Conservation (phyloP, 2,797 vertebrate genomes). For the Todus mexicanus region DNA sequence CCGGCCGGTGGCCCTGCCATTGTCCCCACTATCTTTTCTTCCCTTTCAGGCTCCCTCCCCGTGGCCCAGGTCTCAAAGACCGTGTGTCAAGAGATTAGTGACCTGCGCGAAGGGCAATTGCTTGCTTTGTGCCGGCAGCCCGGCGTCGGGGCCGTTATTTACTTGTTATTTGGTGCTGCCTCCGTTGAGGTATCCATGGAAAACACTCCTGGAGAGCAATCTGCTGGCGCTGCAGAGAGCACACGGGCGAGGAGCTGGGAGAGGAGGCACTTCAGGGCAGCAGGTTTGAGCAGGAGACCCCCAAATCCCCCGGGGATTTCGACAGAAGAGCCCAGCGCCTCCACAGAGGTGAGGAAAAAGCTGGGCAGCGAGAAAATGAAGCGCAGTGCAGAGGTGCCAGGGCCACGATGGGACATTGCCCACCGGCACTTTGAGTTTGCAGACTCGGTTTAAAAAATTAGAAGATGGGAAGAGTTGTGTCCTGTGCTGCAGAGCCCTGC, state of each 20-base stretch:
- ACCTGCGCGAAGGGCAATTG: slow-evolving; percentile 13
- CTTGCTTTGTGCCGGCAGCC: slow-evolving; percentile 31
- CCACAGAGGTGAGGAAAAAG: background rate
- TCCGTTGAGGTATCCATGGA: background rate
- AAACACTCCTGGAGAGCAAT: background rate
- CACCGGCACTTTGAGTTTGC: background rate
- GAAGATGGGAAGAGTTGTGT: background rate
- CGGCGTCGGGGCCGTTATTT: background rate
- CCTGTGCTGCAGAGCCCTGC: background rate
- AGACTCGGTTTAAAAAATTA: background rate
- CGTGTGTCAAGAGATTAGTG: slow-evolving; percentile 52
- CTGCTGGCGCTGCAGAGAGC: background rate
- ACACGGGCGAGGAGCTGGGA: fast-evolving
- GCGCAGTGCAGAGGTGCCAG: background rate
- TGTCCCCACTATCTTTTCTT: slow-evolving; percentile 37
- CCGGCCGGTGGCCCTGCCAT: background rate
- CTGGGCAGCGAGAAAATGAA: background rate
- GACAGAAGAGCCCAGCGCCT: background rate
- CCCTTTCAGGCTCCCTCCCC: slow-evolving; percentile 17
- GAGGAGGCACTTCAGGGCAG: background rate
- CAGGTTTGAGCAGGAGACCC: background rate
- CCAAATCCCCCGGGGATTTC: fast-evolving
- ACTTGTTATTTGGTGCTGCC: slow-evolving; percentile 19
- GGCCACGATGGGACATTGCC: background rate
- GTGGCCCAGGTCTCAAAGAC: slow-evolving; percentile 38